phyloP scores from a whole-genome alignment of 2,113 vertebrate species.

The Sylvilagus bachmani region DNA sequence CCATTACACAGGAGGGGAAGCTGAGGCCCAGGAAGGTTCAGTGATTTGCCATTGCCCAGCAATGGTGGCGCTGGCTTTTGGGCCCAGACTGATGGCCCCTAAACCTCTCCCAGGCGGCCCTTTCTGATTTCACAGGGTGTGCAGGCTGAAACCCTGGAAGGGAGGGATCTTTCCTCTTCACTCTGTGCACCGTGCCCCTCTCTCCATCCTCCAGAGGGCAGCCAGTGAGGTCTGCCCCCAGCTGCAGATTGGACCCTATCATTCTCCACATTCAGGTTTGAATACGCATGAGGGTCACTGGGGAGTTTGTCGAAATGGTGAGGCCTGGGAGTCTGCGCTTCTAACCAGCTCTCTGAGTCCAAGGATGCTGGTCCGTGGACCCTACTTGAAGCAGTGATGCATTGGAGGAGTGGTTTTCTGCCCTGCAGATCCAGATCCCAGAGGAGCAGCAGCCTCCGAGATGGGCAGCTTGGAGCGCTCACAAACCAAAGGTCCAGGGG shows the following conservation, averaged over 20 bases:
- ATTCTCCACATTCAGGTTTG: not conserved
- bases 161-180: not conserved
- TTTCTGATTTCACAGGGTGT: not conserved
- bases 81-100: not conserved
- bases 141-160: not conserved
- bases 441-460: not conserved
- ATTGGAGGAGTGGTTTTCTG: not conserved
- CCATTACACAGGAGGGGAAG: not conserved
- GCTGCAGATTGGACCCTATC: not conserved
- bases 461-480: not conserved
- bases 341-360: not conserved
- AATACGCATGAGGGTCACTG: fast-evolving
- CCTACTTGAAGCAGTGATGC: not conserved
- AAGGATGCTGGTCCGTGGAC: not conserved
- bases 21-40: not conserved
- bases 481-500: not conserved
- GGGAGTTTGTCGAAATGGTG: not conserved
- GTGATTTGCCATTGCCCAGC: not conserved
- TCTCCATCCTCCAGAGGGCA: not conserved
- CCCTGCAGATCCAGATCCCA: not conserved
- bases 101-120: not conserved
- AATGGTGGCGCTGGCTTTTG: not conserved
- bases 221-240: not conserved
- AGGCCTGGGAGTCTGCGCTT: not conserved
- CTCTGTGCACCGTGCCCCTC: not conserved